Conservation (phyloP, 2,113 vertebrate species). For the Puntigrus tetrazona region DNA sequence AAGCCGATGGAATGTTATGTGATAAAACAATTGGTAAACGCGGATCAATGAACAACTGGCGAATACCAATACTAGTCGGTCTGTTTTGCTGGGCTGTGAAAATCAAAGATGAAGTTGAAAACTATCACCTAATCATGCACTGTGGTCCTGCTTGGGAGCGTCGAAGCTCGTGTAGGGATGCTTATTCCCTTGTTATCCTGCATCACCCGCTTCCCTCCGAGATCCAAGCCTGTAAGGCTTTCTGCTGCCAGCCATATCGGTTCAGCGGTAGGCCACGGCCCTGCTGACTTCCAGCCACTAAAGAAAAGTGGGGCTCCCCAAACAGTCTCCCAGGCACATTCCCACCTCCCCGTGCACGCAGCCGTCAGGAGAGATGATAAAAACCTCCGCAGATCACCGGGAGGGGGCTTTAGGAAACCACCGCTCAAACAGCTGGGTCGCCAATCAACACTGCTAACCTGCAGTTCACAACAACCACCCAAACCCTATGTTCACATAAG, state of each 20-base stretch:
- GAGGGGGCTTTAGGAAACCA: constrained; percentile 44
- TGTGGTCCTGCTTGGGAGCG: neutral
- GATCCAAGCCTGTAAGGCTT: constrained; percentile 11
- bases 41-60: too few relatives aligned
- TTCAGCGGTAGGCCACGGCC: constrained; percentile 36
- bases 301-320: constrained; percentile 22
- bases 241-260: constrained; percentile 54
- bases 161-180: neutral
- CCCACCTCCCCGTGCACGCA: constrained; percentile 9
- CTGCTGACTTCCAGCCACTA: constrained; percentile 49
- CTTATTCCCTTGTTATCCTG: neutral
- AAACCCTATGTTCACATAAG: too few relatives aligned
- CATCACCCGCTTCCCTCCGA: neutral
- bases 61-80: too few relatives aligned
- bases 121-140: neutral
- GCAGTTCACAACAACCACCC: neutral
- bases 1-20: too few relatives aligned
- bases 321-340: constrained; percentile 37
- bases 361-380: constrained; percentile 9
- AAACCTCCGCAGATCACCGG: constrained; percentile 15
- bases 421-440: constrained; percentile 36
- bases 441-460: neutral
- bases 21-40: too few relatives aligned
- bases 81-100: too few relatives aligned
- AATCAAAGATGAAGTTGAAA: neutral